Evolutionary conservation across 2,113 vertebrate genomes (phyloP).

Genomic region (Galbula dea): DNA sequence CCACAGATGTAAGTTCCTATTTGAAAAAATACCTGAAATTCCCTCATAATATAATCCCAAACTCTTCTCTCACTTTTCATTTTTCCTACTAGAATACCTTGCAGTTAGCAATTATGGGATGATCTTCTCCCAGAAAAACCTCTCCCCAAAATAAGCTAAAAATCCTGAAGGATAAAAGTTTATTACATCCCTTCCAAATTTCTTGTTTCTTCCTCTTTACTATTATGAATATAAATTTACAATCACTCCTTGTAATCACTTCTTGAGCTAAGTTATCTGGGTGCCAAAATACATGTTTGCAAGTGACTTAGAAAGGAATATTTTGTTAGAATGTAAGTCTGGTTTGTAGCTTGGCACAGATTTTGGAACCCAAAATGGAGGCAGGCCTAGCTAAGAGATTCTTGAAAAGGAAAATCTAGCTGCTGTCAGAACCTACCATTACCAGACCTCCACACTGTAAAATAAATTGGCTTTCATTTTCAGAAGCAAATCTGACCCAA

Average conservation of each 20-base stretch:
- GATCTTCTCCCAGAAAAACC: not conserved
- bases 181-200: not conserved
- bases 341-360: not conserved
- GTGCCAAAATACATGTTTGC: not conserved
- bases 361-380: not conserved
- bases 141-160: not conserved
- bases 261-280: not conserved
- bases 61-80: not conserved
- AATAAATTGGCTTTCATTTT: not conserved
- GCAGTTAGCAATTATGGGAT: not conserved
- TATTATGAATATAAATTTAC: not conserved
- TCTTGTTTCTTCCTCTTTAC: not conserved
- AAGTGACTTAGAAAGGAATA: not conserved
- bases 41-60: not conserved
- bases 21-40: not conserved
- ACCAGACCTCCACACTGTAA: not conserved
- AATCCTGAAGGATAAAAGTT: not conserved
- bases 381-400: not conserved
- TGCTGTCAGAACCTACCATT: not conserved
- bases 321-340: not conserved
- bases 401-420: not conserved
- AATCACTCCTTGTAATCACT: too few relatives aligned
- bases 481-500: constrained; percentile 20
- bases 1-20: not conserved
- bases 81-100: not conserved